Evolutionary conservation across 2,888 invertebrate genomes (phyloP), one percentile per base, ranked within the genome.

Genomic region (Limenitis camilla): DNA sequence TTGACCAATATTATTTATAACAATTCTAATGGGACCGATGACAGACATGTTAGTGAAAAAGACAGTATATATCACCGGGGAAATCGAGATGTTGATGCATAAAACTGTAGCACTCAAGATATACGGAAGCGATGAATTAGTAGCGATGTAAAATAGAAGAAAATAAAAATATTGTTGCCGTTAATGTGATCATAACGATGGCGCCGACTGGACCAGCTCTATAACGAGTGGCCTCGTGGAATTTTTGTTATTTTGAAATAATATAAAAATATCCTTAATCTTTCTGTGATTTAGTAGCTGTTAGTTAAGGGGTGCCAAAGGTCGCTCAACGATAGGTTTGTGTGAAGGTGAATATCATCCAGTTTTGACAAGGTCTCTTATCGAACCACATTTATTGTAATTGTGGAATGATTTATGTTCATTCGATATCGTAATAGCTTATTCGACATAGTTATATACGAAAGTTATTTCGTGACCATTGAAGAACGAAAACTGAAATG

Each of bases 311-410:
- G 53, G 67, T 71, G 68, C 60, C 56, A 74, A 71, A 83, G 76
- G 79, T 70, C 78, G 63, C 53, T 54, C 52, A 40, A 52, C 58
- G 62, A 66, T 68, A 67, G 68, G 56, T 70, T 73, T 69, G 65
- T 65, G 56, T 71, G 79, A 81, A 84, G 80, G 81, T 78, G 68
- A 80, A 68, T 65, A 68, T 66, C 65, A 65, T 60, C 69, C 60
- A 63, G 58, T 51, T 42, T 44, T 59, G 60, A 63, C 72, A 74
- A 76, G 73, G 75, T 68, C 67, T 58, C 56, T 45, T 40, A 55
- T 56, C 56, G 48, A 57, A 61, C 56, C 63, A 61, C 65, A 64
- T 66, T 74, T 74, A 74, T 72, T 67, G 76, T 53, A 72, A 74
- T 63, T 60, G 38, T 53, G 47, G 48, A 50, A 47, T 56, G 39